These are phyloP conservation scores for Lucilia cuprina DNA, from an alignment of 1,140 invertebrate species.

Conservation along the genomic window DNA sequence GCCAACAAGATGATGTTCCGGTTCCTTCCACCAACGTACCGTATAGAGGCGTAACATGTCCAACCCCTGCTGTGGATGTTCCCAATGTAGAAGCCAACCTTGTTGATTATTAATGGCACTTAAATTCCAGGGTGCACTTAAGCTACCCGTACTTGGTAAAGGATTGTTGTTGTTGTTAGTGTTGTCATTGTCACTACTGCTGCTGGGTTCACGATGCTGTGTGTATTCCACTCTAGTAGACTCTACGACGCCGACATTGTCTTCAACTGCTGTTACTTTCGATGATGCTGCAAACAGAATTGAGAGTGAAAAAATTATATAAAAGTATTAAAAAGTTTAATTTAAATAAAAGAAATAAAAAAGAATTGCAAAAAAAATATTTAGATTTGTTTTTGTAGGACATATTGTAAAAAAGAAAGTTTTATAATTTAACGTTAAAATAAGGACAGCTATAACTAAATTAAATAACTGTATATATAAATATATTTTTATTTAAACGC, in stretches of 20 bases:
- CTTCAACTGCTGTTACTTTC: conserved; percentile 9
- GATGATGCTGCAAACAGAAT: conserved; percentile 9
- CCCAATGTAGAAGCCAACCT: conserved; percentile 78
- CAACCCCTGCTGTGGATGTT: conserved; percentile 69
- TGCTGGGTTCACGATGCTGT: neutral
- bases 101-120: conserved; percentile 65
- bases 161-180: conserved; percentile 29
- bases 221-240: neutral
- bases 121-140: conserved; percentile 70
- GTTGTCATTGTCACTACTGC: conserved; percentile 4
- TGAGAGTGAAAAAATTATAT: neutral
- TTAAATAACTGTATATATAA: too few species aligned
- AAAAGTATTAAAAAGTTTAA: neutral
- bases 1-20: conserved; percentile 67
- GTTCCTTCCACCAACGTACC: conserved; percentile 70
- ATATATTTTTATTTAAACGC: too few species aligned
- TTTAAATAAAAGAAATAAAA: too few species aligned
- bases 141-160: conserved; percentile 49
- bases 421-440: too few species aligned
- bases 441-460: too few species aligned
- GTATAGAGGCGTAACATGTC: conserved; percentile 68
- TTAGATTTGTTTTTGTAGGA: too few species aligned
- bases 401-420: too few species aligned
- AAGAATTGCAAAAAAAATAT: too few species aligned
- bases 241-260: conserved; percentile 8